phyloP scores from a whole-genome alignment of 92 coral and sea anemone species.

The Phenganax subtilis region DNA sequence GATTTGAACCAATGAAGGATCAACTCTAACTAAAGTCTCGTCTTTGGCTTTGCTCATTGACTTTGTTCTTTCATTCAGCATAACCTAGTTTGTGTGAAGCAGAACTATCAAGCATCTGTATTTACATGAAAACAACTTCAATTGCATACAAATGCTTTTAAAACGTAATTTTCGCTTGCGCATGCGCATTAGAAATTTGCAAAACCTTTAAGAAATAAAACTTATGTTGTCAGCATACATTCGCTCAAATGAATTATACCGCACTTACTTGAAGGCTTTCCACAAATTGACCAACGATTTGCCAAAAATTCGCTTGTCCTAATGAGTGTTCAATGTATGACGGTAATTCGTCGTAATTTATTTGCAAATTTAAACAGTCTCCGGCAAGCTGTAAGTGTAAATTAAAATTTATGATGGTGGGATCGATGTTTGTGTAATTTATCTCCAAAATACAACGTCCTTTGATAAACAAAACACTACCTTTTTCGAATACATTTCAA shows the following conservation, averaged over 20 bases:
- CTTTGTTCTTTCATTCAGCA: slow-evolving; percentile 18
- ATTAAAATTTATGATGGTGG: neutral
- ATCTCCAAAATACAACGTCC: neutral
- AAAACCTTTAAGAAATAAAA: neutral
- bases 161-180: neutral
- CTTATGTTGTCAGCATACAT: neutral
- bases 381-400: slow-evolving; percentile 20
- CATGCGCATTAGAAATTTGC: slow-evolving; percentile 1
- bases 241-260: neutral
- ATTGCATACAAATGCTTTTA: slow-evolving; percentile 9
- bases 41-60: slow-evolving; percentile 23
- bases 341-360: slow-evolving; percentile 27
- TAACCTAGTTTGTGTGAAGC: neutral
- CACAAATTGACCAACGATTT: slow-evolving; percentile 4
- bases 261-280: slow-evolving; percentile 20
- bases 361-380: slow-evolving; percentile 7
- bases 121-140: slow-evolving; percentile 40
- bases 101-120: neutral
- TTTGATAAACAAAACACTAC: neutral
- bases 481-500: slow-evolving; percentile 23
- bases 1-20: slow-evolving; percentile 75
- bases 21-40: slow-evolving; percentile 28
- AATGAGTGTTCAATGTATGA: neutral
- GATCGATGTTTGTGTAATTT: neutral
- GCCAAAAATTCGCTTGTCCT: slow-evolving; percentile 20